These are phyloP conservation scores for Vulpes ferrilata DNA, from an alignment of 2,113 vertebrate species.

Conservation along the genomic window DNA sequence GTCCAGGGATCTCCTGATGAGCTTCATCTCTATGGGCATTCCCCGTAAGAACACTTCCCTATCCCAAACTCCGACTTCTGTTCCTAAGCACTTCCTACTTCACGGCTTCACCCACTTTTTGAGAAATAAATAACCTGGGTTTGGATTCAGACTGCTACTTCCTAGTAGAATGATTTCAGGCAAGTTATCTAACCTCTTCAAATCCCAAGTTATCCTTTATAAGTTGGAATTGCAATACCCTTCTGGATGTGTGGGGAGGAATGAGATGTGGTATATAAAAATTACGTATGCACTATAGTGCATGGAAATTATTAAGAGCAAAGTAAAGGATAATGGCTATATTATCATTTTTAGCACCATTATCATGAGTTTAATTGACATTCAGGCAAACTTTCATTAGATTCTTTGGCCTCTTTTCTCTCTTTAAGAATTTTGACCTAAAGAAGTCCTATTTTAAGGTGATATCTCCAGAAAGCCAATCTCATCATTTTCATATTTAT, in stretches of 20 bases:
- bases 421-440: conserved; percentile 29
- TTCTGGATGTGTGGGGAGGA: neutral
- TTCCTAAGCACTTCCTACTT: neutral
- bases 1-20: neutral
- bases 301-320: neutral
- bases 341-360: neutral
- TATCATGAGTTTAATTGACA: neutral
- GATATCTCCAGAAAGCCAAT: conserved; percentile 41
- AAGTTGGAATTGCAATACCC: neutral
- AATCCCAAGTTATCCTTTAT: neutral
- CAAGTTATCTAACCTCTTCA: neutral
- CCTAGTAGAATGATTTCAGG: neutral
- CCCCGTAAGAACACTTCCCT: neutral
- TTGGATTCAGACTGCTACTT: neutral
- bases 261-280: neutral
- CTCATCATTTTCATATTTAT: neutral
- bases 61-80: neutral
- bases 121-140: neutral
- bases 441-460: conserved; percentile 22
- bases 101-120: neutral
- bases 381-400: neutral
- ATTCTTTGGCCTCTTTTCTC: neutral
- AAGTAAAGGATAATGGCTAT: neutral
- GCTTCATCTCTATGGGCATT: neutral
- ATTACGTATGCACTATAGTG: too few relatives aligned